Conservation (phyloP, 2,113 vertebrate species). For the Saguinus imperator region DNA sequence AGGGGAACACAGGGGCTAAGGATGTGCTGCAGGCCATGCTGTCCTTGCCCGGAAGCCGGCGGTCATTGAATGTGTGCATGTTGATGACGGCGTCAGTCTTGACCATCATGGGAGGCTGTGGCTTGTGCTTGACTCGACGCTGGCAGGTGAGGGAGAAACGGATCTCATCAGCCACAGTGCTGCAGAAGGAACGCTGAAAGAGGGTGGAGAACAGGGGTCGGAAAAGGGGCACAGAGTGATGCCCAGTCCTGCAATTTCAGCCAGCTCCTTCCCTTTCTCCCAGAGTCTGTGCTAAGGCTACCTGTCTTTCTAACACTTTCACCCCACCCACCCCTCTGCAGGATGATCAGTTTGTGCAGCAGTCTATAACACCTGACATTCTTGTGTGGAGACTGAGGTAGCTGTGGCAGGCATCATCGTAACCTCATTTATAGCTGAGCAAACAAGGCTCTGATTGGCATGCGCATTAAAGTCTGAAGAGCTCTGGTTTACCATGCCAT, state of each 20-base stretch:
- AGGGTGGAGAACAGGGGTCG: neutral
- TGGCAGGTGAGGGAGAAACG: conserved; percentile 98
- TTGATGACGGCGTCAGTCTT: conserved; percentile 98
- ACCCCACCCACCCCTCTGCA: too few species aligned
- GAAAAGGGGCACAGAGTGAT: neutral
- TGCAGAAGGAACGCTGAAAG: conserved; percentile 99
- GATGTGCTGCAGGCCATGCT: conserved; percentile 94
- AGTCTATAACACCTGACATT: neutral
- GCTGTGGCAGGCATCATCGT: neutral
- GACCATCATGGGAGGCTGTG: conserved; percentile 89
- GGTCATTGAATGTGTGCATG: conserved; percentile 99
- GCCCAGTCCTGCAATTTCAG: neutral
- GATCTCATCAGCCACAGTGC: conserved; percentile 96
- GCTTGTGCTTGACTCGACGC: conserved; percentile 95
- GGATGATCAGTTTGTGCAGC: neutral
- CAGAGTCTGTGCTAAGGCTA: neutral
- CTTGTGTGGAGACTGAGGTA: neutral
- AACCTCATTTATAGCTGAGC: neutral
- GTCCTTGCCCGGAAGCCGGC: conserved; percentile 97
- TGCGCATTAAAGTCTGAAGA: neutral
- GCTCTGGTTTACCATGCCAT: neutral
- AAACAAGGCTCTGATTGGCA: neutral
- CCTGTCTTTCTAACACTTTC: neutral
- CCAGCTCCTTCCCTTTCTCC: neutral
- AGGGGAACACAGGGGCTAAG: conserved; percentile 95